Evolutionary conservation across 1,140 invertebrate species (phyloP).

Genomic region (Papilio glaucus): DNA sequence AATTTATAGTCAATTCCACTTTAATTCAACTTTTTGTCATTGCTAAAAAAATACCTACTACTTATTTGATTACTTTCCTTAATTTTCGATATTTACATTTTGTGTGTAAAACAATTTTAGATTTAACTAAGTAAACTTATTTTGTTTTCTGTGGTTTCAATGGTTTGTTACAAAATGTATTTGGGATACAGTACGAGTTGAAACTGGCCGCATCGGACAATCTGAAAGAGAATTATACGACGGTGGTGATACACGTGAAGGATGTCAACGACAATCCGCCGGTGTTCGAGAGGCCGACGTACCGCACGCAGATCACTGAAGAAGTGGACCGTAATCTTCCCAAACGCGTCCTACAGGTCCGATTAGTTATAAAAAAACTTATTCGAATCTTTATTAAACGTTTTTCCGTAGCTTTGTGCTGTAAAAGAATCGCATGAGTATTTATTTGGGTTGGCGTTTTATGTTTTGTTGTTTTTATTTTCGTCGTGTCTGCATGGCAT

Average conservation of each 20-base stretch:
- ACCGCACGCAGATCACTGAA: conserved; percentile 97
- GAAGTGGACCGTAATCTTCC: conserved; percentile 97
- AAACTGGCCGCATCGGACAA: conserved; percentile 96
- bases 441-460: conserved; percentile 47
- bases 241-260: conserved; percentile 97
- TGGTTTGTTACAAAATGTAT: conserved; percentile 29
- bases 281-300: conserved; percentile 95
- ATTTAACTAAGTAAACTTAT: not conserved
- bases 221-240: conserved; percentile 97
- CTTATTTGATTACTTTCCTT: not conserved
- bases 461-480: conserved; percentile 49
- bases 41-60: conserved; percentile 7
- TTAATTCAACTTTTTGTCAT: conserved; percentile 47
- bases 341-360: conserved; percentile 96
- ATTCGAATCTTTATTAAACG: conserved; percentile 63
- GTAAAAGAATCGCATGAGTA: conserved; percentile 59
- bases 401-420: conserved; percentile 44
- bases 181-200: conserved; percentile 91
- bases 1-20: conserved; percentile 51
- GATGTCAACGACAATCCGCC: conserved; percentile 95
- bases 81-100: not conserved
- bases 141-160: not conserved
- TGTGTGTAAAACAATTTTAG: not conserved
- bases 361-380: conserved; percentile 48
- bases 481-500: conserved; percentile 72